A percentile compares a stretch with the other conserved stretches of the same genome.
Conservation (phyloP, 2,113 vertebrate species). For the Eulemur rufifrons region DNA sequence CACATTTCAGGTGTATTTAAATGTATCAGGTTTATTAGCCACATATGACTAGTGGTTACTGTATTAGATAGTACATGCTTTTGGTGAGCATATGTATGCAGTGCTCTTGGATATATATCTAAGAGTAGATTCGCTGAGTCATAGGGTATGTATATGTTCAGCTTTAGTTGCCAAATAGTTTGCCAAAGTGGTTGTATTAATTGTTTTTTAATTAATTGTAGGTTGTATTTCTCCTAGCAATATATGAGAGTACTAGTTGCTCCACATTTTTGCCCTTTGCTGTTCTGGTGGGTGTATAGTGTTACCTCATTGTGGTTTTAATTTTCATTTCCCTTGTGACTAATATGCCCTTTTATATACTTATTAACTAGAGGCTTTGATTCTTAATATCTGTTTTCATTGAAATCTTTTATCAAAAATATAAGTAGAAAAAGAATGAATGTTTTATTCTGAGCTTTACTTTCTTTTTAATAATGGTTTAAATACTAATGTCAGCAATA, state of each 20-base stretch:
- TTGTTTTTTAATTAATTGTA: too few species aligned
- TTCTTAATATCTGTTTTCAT: not conserved
- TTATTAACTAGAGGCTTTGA: not conserved
- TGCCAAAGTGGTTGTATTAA: not conserved
- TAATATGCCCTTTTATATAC: not conserved
- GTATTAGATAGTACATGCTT: not conserved
- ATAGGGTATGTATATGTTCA: not conserved
- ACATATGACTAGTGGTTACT: not conserved
- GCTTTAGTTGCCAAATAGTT: not conserved
- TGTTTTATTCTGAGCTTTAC: not conserved
- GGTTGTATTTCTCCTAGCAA: not conserved
- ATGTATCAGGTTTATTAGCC: not conserved
- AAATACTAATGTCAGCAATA: not conserved
- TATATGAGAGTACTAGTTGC: not conserved
- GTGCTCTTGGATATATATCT: not conserved
- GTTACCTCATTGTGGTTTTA: not conserved
- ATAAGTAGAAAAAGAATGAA: not conserved
- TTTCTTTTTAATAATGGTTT: not conserved
- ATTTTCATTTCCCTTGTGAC: conserved; percentile 21
- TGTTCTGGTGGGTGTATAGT: not conserved
- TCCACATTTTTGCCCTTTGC: not conserved
- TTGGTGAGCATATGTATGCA: not conserved
- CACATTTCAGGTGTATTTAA: not conserved
- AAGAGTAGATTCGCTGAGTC: not conserved
- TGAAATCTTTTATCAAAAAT: not conserved